Percentiles rank a stretch among this genome's conserved stretches.
Conservation (phyloP, 2,888 invertebrate genomes). For the Caenorhabditis sinica region DNA sequence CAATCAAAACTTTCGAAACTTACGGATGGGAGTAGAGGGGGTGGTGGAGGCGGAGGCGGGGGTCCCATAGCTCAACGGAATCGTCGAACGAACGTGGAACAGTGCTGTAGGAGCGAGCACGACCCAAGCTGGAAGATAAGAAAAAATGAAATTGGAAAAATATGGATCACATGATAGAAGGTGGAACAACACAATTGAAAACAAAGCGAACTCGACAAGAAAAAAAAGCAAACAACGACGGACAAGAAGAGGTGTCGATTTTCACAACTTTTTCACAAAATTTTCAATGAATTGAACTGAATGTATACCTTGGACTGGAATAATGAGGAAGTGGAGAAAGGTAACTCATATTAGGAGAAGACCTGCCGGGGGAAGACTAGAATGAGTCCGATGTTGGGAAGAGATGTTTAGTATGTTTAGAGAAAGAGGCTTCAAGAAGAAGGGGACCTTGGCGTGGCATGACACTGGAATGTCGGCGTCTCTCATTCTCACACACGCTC, state of each 20-base stretch:
- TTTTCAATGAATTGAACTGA: background rate
- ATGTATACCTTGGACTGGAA: conserved; percentile 71
- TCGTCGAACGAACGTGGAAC: conserved; percentile 52
- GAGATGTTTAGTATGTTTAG: conserved; percentile 54
- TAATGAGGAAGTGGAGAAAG: conserved; percentile 81
- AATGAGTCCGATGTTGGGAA: conserved; percentile 15
- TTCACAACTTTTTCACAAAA: too few relatives aligned
- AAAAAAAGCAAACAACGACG: background rate
- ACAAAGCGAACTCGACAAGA: conserved; percentile 6
- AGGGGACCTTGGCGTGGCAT: conserved; percentile 19
- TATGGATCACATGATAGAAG: conserved; percentile 14
- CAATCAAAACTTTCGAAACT: conserved; percentile 34
- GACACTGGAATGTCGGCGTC: conserved; percentile 45
- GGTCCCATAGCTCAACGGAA: conserved; percentile 70
- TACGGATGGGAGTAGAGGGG: conserved; percentile 79
- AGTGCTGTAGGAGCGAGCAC: conserved; percentile 64
- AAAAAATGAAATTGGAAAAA: conserved; percentile 1
- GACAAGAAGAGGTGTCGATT: conserved; percentile 23
- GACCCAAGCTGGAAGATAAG: conserved; percentile 66
- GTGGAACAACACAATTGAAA: conserved; percentile 26
- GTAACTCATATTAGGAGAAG: conserved; percentile 74
- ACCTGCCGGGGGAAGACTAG: background rate
- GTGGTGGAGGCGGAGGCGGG: conserved; percentile 83
- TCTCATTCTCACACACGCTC: conserved; percentile 17
- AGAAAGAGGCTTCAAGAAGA: conserved; percentile 5